These are phyloP conservation scores for Leucophenga maculata DNA, from an alignment of 2,888 invertebrate species.

Conservation along the genomic window DNA sequence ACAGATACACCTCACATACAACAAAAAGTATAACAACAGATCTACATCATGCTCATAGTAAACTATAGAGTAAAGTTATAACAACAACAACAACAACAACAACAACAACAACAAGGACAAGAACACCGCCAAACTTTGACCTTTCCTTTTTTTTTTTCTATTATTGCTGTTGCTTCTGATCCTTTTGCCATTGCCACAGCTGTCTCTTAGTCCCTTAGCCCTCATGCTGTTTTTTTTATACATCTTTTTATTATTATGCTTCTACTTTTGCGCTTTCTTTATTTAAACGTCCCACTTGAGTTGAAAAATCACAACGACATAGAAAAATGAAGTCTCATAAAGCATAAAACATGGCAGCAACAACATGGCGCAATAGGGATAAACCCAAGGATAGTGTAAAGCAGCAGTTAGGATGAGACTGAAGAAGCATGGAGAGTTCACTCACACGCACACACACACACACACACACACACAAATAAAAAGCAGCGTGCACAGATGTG, in stretches of 20 bases:
- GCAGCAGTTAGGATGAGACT: neutral
- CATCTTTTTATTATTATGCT: neutral
- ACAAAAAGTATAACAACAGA: neutral
- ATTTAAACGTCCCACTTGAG: slow-evolving; percentile 23
- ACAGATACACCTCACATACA: slow-evolving; percentile 1
- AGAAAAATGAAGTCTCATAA: slow-evolving; percentile 26
- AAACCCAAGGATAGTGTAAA: slow-evolving; percentile 1
- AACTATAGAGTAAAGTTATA: slow-evolving; percentile 9
- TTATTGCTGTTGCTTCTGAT: neutral
- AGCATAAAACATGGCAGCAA: slow-evolving; percentile 1
- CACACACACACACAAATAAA: neutral
- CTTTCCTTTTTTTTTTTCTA: neutral
- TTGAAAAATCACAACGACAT: slow-evolving; percentile 19
- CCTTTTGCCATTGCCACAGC: neutral
- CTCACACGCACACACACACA: too few relatives aligned
- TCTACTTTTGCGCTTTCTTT: neutral
- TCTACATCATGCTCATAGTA: slow-evolving; percentile 3
- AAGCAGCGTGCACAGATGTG: slow-evolving; percentile 43
- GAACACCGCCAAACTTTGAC: slow-evolving; percentile 12
- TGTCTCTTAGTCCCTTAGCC: neutral
- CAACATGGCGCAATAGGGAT: slow-evolving; percentile 6
- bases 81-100: neutral
- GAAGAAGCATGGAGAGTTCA: too few relatives aligned
- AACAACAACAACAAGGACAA: neutral
- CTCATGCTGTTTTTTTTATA: neutral